phyloP scores from a whole-genome alignment of 1,140 invertebrate genomes.

The Camponotus vicinus region DNA sequence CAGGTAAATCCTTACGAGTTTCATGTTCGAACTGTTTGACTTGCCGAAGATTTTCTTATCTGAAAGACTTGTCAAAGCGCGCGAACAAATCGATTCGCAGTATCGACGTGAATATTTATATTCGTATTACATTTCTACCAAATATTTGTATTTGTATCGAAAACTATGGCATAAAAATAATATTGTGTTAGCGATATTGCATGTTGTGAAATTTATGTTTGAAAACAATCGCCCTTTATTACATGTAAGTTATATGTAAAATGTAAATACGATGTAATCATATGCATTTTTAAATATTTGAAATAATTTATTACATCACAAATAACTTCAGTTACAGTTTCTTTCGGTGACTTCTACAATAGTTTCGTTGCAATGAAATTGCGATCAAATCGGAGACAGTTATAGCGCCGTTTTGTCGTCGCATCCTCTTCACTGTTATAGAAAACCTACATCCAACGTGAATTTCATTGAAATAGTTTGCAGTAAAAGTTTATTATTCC shows the following conservation, averaged over 20 bases:
- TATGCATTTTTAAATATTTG: neutral
- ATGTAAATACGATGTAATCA: neutral
- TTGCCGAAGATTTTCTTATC: conserved; percentile 61
- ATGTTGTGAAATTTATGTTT: neutral
- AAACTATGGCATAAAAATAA: neutral
- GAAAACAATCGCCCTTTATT: neutral
- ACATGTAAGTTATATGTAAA: neutral
- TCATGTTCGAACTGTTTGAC: conserved; percentile 60
- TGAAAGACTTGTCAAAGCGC: conserved; percentile 48
- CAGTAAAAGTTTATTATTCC: conserved; percentile 69
- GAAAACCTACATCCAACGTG: conserved; percentile 48
- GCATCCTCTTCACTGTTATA: conserved; percentile 13
- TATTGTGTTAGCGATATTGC: neutral
- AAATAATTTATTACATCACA: neutral
- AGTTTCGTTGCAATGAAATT: conserved; percentile 15
- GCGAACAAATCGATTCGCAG: neutral
- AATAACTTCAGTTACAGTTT: neutral
- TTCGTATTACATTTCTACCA: too few species aligned
- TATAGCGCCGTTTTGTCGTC: conserved; percentile 16
- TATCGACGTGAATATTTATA: conserved; percentile 15
- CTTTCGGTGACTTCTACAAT: neutral
- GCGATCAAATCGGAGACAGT: conserved; percentile 23
- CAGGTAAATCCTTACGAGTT: conserved; percentile 71
- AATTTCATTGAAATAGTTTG: conserved; percentile 57
- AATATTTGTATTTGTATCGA: conserved; percentile 13